Conservation (phyloP, 2,888 invertebrate genomes). For the Diloba caeruleocephala region DNA sequence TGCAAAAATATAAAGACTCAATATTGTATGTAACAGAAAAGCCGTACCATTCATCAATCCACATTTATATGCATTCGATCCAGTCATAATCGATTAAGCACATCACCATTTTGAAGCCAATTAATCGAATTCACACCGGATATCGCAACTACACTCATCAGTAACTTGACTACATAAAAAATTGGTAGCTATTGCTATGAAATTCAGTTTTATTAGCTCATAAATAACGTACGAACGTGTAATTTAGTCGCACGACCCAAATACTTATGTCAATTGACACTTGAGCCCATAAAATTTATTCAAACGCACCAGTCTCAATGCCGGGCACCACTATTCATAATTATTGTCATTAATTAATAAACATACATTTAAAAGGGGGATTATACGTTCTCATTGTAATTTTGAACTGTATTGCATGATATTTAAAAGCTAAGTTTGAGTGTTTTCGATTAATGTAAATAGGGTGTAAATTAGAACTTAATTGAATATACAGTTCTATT, state of each 20-base stretch:
- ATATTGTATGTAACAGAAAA: too few relatives aligned
- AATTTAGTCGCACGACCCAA: constrained; percentile 65
- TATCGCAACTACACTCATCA: constrained; percentile 34
- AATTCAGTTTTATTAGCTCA: constrained; percentile 51
- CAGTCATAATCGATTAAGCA: constrained; percentile 42
- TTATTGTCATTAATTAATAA: constrained; percentile 66
- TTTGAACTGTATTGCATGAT: constrained; percentile 15
- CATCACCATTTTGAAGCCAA: constrained; percentile 31
- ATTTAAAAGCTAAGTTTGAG: constrained; percentile 12
- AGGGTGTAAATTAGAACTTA: constrained; percentile 28
- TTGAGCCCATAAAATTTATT: constrained; percentile 69
- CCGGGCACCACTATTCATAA: constrained; percentile 60
- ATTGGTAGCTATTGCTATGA: constrained; percentile 28
- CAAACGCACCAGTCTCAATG: constrained; percentile 60
- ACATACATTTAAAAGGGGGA: constrained; percentile 29
- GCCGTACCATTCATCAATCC: neutral
- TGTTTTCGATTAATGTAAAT: constrained; percentile 12
- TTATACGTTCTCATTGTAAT: constrained; percentile 1
- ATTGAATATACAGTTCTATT: constrained; percentile 17
- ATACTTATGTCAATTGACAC: constrained; percentile 77
- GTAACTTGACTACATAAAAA: constrained; percentile 18
- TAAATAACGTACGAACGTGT: constrained; percentile 33
- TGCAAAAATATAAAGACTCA: neutral
- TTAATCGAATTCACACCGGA: constrained; percentile 49
- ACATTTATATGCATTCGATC: constrained; percentile 14